Evolutionary conservation across 2,113 vertebrate genomes (phyloP).

Genomic region (Prochilodus magdalenae): DNA sequence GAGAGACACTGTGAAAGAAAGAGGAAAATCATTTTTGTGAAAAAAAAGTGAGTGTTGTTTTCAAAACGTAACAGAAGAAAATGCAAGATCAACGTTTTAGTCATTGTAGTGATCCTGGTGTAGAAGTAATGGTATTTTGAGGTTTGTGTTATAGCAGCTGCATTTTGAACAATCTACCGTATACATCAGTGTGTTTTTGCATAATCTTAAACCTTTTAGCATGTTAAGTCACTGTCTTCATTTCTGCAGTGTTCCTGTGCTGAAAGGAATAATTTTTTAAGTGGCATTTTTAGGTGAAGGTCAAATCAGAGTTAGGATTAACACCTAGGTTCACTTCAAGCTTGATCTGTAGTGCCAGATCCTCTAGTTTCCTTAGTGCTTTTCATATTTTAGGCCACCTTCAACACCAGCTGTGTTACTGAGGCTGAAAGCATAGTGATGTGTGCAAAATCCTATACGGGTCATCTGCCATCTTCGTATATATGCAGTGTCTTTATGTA

Average conservation of each 20-base stretch:
- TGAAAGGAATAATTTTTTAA: background rate
- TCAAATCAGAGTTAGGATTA: background rate
- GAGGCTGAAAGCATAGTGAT: background rate
- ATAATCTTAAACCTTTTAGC: background rate
- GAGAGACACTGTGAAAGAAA: background rate
- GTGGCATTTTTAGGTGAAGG: background rate
- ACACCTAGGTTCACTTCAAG: background rate
- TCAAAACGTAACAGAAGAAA: background rate
- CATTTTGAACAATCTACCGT: conserved; percentile 6
- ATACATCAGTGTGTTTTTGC: background rate
- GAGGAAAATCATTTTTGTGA: background rate
- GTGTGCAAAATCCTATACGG: background rate
- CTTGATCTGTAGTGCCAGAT: background rate
- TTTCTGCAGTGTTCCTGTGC: background rate
- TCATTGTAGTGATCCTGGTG: background rate
- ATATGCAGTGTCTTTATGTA: conserved; percentile 29
- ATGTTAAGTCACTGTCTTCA: background rate
- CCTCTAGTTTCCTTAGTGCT: background rate
- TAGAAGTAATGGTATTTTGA: background rate
- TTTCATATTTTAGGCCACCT: background rate
- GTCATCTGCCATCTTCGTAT: background rate
- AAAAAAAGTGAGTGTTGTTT: background rate
- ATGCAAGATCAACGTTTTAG: background rate
- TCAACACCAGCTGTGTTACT: conserved; percentile 2
- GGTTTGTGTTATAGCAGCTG: background rate